Base-by-base conservation (phyloP, 2,888 invertebrate genomes). In the Leucoptera coffeella region DNA sequence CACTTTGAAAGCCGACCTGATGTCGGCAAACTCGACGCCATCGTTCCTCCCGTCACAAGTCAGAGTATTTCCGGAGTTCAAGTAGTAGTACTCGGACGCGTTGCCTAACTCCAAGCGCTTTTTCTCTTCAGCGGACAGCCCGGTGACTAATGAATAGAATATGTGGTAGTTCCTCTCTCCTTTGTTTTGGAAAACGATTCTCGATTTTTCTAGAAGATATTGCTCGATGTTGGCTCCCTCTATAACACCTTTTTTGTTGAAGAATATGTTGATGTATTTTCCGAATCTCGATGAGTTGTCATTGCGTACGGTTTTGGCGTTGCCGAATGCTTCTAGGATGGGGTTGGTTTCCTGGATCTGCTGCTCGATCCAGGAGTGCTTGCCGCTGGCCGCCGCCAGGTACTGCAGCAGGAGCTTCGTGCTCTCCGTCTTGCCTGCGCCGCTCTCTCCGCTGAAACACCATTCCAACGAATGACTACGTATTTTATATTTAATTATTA, bases 321-420 rank as follows among this genome's bases (percentile, higher is more conserved):
- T 96, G 29, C 95, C 95, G 48, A 96, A 96, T 1, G 95, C 95
- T 77, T 96, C 95, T 46, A 96, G 73, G 38, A 96, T 90, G 0
- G 95, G 94, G 73, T 96, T 96, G 0, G 95, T 89, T 60, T 95
- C 94, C 35, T 96, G 78, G 31, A 96, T 94, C 57, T 96, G 95
- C 46, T 96, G 93, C 54, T 95, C 95, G 32, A 95, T 92, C 94
- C 94, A 94, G 0, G 92, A 92, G 56, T 94, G 94, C 46, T 94
- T 91, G 1, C 93, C 94, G 47, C 90, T 91, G 8, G 89, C 86
- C 1, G 93, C 88, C 2, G 95, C 93, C 40, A 96, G 61, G 54
- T 94, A 96, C 55, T 95, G 94, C 2, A 96, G 72, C 35, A 95
- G 84, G 29, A 95, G 60, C 58, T 96, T 96, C 2, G 94, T 95